Percentiles rank a stretch among this genome's conserved stretches.
phyloP scores from a whole-genome alignment of 2,113 vertebrate species.

The Equus przewalskii region DNA sequence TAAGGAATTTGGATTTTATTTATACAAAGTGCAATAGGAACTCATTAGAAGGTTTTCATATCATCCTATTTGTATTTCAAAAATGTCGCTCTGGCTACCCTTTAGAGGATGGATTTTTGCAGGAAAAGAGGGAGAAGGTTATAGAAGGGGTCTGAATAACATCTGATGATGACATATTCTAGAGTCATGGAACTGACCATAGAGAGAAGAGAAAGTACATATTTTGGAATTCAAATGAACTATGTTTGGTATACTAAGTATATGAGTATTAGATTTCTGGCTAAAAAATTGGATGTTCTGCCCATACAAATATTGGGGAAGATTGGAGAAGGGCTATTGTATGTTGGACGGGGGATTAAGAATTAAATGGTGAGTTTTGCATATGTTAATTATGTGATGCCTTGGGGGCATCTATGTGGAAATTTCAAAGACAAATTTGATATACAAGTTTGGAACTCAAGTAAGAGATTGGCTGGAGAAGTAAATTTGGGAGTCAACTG shows the following conservation, averaged over 20 bases:
- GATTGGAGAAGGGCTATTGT: background rate
- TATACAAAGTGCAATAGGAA: background rate
- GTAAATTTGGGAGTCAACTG: background rate
- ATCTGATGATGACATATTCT: background rate
- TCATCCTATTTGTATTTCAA: background rate
- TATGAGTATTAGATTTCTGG: background rate
- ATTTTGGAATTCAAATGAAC: background rate
- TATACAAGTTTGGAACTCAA: background rate
- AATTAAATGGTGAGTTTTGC: background rate
- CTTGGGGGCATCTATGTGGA: background rate
- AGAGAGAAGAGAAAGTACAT: background rate
- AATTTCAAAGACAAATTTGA: conserved; percentile 12
- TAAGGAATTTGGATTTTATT: background rate
- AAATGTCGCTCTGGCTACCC: background rate
- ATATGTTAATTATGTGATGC: background rate
- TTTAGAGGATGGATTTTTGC: background rate
- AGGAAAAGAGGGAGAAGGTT: background rate
- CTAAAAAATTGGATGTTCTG: background rate
- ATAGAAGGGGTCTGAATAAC: background rate
- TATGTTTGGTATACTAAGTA: background rate
- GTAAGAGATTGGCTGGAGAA: background rate
- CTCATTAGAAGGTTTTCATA: background rate
- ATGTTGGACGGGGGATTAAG: background rate
- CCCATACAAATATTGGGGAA: background rate
- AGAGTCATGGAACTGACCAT: background rate